A percentile compares a stretch with the other conserved stretches of the same genome.
Evolutionary conservation across 2,797 vertebrate species (phyloP).

Genomic region (Anableps anableps): DNA sequence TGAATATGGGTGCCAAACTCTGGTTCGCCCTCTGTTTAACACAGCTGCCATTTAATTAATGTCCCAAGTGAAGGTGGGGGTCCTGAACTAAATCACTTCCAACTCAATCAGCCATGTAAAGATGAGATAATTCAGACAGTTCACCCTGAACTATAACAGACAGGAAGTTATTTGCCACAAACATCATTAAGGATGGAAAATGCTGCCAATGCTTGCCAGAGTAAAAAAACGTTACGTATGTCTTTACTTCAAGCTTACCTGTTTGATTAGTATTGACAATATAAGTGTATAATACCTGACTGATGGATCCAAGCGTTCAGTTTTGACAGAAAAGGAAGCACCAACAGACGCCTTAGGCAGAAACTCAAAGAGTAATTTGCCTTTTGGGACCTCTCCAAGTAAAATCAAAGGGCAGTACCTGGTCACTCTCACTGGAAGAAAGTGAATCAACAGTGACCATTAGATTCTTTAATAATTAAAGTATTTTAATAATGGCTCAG

Average conservation of each 20-base stretch:
- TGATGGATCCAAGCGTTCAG: conserved; percentile 33
- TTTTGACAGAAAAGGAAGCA: conserved; percentile 52
- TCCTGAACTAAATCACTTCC: conserved; percentile 30
- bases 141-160: conserved; percentile 4
- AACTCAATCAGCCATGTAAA: conserved; percentile 39
- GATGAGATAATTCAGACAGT: conserved; percentile 1
- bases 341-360: conserved; percentile 47
- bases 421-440: conserved; percentile 62
- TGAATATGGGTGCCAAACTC: conserved; percentile 39
- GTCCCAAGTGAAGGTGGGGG: conserved; percentile 37
- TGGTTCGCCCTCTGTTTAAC: conserved; percentile 34
- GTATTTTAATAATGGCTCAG: conserved; percentile 74
- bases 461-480: conserved; percentile 79
- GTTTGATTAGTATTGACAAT: conserved; percentile 61
- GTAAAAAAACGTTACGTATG: background rate
- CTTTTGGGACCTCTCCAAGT: conserved; percentile 63
- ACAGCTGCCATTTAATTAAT: conserved; percentile 44
- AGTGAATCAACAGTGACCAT: conserved; percentile 76
- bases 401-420: conserved; percentile 48
- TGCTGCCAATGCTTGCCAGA: background rate
- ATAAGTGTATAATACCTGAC: conserved; percentile 30
- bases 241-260: conserved; percentile 10
- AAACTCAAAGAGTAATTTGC: conserved; percentile 60
- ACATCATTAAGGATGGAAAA: background rate
- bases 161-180: background rate